phyloP scores from a whole-genome alignment of 30 jellyfish, hydroid and myxozoan genomes.

The Aurelia aurita region DNA sequence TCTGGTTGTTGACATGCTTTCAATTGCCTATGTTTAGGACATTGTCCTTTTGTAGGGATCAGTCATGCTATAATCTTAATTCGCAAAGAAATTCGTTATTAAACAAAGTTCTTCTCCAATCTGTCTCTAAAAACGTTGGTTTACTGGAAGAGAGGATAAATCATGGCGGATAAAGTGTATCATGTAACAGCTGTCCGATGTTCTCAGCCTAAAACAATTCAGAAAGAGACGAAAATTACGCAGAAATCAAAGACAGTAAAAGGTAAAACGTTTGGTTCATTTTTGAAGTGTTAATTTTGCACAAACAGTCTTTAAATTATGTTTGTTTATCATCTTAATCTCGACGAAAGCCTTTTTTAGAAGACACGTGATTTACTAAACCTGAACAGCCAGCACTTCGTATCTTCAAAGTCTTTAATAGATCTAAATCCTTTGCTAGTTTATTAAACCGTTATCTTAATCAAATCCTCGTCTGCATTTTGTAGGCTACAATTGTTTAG shows the following conservation, averaged over 20 bases:
- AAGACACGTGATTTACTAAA: not conserved
- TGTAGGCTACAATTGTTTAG: no score
- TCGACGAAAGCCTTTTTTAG: not conserved
- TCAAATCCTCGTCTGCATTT: no score
- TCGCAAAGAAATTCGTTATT: constrained; percentile 30
- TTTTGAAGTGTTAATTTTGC: not conserved
- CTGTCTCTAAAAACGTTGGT: not conserved
- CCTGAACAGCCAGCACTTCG: no score
- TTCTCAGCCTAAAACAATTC: constrained; percentile 46
- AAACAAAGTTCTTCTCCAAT: constrained; percentile 25
- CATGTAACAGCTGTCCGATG: constrained; percentile 69
- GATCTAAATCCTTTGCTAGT: no score
- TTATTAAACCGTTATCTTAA: no score
- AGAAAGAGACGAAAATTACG: constrained; percentile 39
- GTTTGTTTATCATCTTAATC: constrained; percentile 27
- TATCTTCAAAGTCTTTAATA: no score
- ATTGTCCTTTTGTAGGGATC: constrained; percentile 46
- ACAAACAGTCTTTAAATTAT: no score
- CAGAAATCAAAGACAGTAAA: constrained; percentile 4
- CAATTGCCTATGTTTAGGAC: not conserved
- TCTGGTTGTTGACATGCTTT: constrained; percentile 11
- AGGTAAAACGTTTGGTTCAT: constrained; percentile 20
- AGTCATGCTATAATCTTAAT: constrained; percentile 51
- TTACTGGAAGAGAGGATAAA: constrained; percentile 38
- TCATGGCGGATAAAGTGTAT: constrained; percentile 42